Evolutionary conservation across 2,888 invertebrate genomes (phyloP), one percentile per base, ranked within the genome.

Genomic region (Agrochola lota): DNA sequence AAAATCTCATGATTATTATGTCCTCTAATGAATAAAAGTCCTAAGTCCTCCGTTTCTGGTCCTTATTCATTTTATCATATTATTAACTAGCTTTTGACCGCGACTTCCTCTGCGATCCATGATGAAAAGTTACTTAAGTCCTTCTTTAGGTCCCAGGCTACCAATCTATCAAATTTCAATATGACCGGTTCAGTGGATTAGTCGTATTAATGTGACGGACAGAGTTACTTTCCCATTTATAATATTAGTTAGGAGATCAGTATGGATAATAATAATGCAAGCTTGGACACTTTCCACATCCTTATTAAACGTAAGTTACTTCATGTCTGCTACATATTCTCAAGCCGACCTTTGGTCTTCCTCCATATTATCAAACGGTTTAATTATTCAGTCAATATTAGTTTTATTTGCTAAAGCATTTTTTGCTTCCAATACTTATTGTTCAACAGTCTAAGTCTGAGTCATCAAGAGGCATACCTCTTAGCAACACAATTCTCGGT

Each of bases 341-440:
- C 26, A 66, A 52, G 52, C 7, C 40, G 43, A 69, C 26, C 40
- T 52, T 64, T 59, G 26, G 20, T 74, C 40, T 7, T 46, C 26
- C n/a, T 68, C 43, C 17, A 15, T 23, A 60, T 52, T 12, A 59
- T 40, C n/a, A 23, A 66, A 60, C 59, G 66, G 15, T 60, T 35
- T 46, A 59, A 52, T 69, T 60, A 64, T 69, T 59, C 52, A 80
- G 77, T n/a, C 3, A 64, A 64, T 75, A 68, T 74, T 52, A 57
- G 59, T 81, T 35, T 64, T 82, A 69, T 76, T 76, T 76, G 57
- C 76, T 52, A 57, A 75, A 69, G 26, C 59, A 74, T 70, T 80
- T 79, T 73, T 84, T 70, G 20, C 49, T 71, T 43, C 2, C 43
- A 49, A 71, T 62, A 46, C 74, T 81, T 26, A 40, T 20, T 15